Evolutionary conservation across 2,113 vertebrate genomes (phyloP), one percentile per base, ranked within the genome.

Genomic region (Actinemys pallida): DNA sequence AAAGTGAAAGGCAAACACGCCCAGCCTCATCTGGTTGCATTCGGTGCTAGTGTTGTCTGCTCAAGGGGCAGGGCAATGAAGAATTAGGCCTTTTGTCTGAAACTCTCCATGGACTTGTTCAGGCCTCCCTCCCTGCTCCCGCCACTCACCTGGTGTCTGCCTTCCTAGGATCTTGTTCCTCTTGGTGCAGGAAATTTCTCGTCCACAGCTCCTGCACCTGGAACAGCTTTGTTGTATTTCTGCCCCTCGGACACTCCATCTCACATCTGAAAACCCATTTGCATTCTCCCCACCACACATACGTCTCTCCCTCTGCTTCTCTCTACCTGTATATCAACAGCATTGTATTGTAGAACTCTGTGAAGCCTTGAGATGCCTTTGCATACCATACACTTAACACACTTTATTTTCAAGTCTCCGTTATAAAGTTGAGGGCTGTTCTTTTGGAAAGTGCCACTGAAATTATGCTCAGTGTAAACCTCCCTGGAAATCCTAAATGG

Each of bases 401-500:
- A 94, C 96, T 97, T 83, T 49, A 29, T 90, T 76, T 75, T 85
- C 79, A 54, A 1, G 88, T 50, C 91, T 83, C 85, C 72, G 92
- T 83, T 89, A 92, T 89, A 56, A 59, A 86, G 94, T 16, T 83
- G 93, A 95, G 92, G 89, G 87, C 86, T 94, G 79, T 97, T 96
- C 88, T 80, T 95, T 93, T 24, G 95, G 96, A 94, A 95, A 96
- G 94, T 93, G 84, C 91, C 88, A 91, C 1, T 49, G 50, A 76
- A 72, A 39, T 24, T 39, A 12, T 53, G 42, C 57, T 84, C 31
- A 65, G 31, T 49, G 69, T 49, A 79, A 96, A 82, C 83, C 88
- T 96, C 96, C 91, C 93, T 96, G 94, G 94, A 97, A 97, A 94
- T 87, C 92, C 96, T 93, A 2, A 88, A 91, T 27, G 90, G 93